Evolutionary conservation across 2,888 invertebrate species (phyloP), one percentile per base, ranked within the genome.

Genomic region (Drosophila lutescens): DNA sequence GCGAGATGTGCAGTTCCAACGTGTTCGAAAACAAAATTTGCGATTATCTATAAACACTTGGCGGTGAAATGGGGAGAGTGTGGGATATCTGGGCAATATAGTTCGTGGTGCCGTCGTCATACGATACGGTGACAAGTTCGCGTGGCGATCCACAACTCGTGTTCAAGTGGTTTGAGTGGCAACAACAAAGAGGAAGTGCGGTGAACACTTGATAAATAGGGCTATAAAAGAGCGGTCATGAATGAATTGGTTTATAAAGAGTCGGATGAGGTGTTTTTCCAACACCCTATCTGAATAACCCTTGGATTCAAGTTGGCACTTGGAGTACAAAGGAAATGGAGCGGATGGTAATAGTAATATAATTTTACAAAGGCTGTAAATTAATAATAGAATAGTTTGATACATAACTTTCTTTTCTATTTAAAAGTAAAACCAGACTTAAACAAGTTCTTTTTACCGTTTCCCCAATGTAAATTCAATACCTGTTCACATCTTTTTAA

Each of bases 121-220:
- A 32, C 59, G 59, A 55, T 59, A 32, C 41, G 41, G 36, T 46
- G 62, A 62, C 30, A 17, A 20, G 46, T 66, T 55, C 47, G 66
- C 65, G 53, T 63, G 65, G 47, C 65, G 17, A 30, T 10, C 9
- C 13, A 15, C 40, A 38, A 30, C 56, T 43, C 67, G 67, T 67
- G 67, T 57, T 57, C 44, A 57, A 57, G 67, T 67, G 68, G 17
- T 34, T 53, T 3, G 23, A 53, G 63, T 46, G 32, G 23, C 60
- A 53, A 46, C 65, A 50, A 62, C 63, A 51, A 59, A 59, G 40
- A 59, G 62, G 65, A 65, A 65, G 65, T 63, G 63, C 46, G 32
- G 47, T 32, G 32, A 47, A 47, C 20, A 34, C 23, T 32, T 63
- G 32, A 65, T 65, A 63, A 63, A 53, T 55, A n/a, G 20, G 5